Evolutionary conservation across 2,888 invertebrate species (phyloP), one percentile per base, ranked within the genome.

Genomic region (Hemicrepidius hirtus): DNA sequence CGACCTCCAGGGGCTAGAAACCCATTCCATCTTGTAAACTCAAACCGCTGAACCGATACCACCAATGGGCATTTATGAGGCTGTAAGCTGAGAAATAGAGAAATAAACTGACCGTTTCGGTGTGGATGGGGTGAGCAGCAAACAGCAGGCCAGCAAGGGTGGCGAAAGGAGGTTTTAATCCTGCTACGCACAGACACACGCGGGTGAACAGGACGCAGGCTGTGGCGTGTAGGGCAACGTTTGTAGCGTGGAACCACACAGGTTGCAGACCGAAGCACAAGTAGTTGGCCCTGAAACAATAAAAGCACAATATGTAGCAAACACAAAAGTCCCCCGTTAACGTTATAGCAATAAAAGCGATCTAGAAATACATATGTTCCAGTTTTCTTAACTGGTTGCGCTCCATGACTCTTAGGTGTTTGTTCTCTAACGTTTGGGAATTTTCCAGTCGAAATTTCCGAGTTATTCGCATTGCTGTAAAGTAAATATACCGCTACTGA

Each of bases 71-170:
- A 75, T 78, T 78, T 78, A 78, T 75, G 75, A 75, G 73, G 74
- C 71, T 53, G 69, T 78, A 76, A 78, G 71, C 44, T 67, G 55
- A 72, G 65, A 68, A 68, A 74, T 64, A 74, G 62, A 70, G 66
- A 49, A 73, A 65, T 69, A 70, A 79, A 91, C 94, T 94, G 85
- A 95, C 96, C 84, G 96, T 96, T 86, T 97, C 96, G 0, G 95
- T 95, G 85, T 96, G 96, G 75, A 97, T 91, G 20, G 97, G 96
- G 84, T 97, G 97, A 2, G 93, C 91, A 3, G 96, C 95, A 83
- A 96, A 97, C 79, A 96, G 87, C 49, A 94, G 85, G 16, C 93
- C 93, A 0, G 94, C 92, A 12, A 93, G 86, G 6, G 93, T 91
- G 4, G 94, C 92, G 79, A 93, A 93, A 46, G 91, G 91, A 16